phyloP scores from a whole-genome alignment of 2,113 vertebrate genomes.

The Leucoraja erinaceus region DNA sequence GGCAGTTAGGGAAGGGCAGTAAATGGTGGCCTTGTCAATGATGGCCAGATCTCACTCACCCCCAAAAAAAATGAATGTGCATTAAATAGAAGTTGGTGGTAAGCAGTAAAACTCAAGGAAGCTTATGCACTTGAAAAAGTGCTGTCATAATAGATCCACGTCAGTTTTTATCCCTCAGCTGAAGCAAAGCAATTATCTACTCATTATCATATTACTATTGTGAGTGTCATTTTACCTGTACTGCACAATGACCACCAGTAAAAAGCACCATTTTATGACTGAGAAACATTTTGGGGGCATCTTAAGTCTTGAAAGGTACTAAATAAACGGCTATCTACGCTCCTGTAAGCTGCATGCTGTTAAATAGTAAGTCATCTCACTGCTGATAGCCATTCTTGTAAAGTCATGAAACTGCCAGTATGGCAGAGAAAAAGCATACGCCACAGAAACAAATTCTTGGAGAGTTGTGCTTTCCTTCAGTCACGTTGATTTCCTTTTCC shows the following conservation, averaged over 20 bases:
- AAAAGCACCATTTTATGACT: neutral
- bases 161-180: neutral
- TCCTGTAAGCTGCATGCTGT: neutral
- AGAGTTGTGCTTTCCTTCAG: neutral
- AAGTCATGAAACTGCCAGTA: neutral
- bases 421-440: neutral
- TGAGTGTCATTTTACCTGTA: neutral
- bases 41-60: too few species aligned
- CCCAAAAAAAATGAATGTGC: too few species aligned
- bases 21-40: too few species aligned
- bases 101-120: neutral
- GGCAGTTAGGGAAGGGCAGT: too few species aligned
- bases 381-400: neutral
- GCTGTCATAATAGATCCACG: neutral
- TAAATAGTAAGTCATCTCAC: neutral
- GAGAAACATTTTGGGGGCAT: neutral
- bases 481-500: neutral
- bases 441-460: neutral
- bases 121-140: neutral
- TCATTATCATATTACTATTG: neutral
- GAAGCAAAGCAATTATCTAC: neutral
- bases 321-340: neutral
- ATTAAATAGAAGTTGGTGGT: neutral
- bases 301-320: neutral
- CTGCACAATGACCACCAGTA: neutral